Percentiles rank a stretch among this genome's conserved stretches.
Conservation (phyloP, 2,113 vertebrate species). For the Oryctolagus cuniculus region mOryCun1.1 NC_091445.1:75761501-75762000, state of each 20-base stretch:
- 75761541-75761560: not conserved
- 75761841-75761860: constrained; percentile 60
- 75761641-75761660: constrained; percentile 7
- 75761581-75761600: not conserved
- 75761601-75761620: not conserved
- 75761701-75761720: constrained; percentile 77
- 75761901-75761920: constrained; percentile 69
- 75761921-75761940: constrained; percentile 56
- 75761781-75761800: constrained; percentile 60
- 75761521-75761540: not conserved
- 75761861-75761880: constrained; percentile 77
- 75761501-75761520: not conserved
- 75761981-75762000: constrained; percentile 14
- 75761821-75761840: constrained; percentile 61
- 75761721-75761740: constrained; percentile 76
- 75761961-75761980: constrained; percentile 52
- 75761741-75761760: constrained; percentile 80
- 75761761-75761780: constrained; percentile 72
- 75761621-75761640: not conserved
- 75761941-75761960: constrained; percentile 51
- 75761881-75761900: constrained; percentile 74
- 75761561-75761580: not conserved
- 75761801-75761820: constrained; percentile 58
- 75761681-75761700: constrained; percentile 67
- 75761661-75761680: constrained; percentile 61